Evolutionary conservation across 2,113 vertebrate genomes (phyloP).

Genomic region (Ceyx cyanopectus): DNA sequence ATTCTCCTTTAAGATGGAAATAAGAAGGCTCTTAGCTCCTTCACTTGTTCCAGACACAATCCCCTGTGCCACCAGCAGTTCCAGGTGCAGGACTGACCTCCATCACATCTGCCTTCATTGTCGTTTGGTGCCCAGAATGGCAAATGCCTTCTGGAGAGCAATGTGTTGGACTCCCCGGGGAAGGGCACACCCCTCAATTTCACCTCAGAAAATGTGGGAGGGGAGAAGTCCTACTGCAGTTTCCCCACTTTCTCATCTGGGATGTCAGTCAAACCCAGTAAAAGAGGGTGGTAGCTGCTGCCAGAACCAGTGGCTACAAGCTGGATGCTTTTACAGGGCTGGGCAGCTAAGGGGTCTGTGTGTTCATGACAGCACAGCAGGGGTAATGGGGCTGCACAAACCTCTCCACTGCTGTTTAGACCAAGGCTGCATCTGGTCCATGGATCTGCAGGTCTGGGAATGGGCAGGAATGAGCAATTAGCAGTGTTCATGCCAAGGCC

Average conservation of each 20-base stretch:
- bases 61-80: background rate
- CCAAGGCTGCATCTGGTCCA: background rate
- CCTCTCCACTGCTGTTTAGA: fast-evolving
- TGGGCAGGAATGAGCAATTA: background rate
- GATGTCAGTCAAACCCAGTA: background rate
- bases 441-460: background rate
- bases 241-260: background rate
- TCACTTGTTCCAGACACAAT: background rate
- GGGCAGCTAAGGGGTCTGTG: fast-evolving
- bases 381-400: background rate
- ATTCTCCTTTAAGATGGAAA: background rate
- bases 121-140: background rate
- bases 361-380: fast-evolving
- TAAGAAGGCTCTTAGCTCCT: background rate
- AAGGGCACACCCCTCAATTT: background rate
- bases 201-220: background rate
- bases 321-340: background rate
- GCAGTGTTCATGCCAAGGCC: background rate
- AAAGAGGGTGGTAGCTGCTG: background rate
- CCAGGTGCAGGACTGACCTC: background rate
- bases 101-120: fast-evolving
- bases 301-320: background rate
- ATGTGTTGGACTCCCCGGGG: background rate
- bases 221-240: background rate
- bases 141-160: fast-evolving